These are phyloP conservation scores for Colius striatus DNA, from an alignment of 2,113 vertebrate species.

Conservation along the genomic window DNA sequence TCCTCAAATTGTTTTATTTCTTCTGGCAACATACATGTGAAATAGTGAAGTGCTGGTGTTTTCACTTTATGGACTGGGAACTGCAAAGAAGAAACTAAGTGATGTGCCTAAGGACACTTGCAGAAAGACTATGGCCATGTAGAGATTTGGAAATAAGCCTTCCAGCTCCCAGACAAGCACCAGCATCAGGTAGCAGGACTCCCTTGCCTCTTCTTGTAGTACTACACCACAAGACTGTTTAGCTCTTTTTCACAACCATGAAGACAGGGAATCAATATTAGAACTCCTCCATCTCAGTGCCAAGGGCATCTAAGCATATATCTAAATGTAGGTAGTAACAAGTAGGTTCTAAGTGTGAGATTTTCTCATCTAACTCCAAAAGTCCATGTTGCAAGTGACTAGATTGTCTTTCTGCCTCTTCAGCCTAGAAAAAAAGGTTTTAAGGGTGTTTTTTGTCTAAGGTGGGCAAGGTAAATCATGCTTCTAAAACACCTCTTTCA, in stretches of 20 bases:
- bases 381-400: neutral
- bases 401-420: neutral
- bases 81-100: neutral
- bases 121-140: neutral
- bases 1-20: neutral
- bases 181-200: neutral
- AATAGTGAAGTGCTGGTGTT: neutral
- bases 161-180: neutral
- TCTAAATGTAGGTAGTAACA: neutral
- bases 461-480: neutral
- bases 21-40: neutral
- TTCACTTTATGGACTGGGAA: neutral
- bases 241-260: neutral
- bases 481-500: neutral
- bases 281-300: neutral
- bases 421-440: neutral
- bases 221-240: neutral
- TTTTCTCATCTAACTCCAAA: neutral
- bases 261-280: neutral
- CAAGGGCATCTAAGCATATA: neutral
- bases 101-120: neutral
- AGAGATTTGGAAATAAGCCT: neutral
- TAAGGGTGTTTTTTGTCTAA: neutral
- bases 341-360: neutral
- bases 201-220: neutral